Evolutionary conservation across 2,113 vertebrate genomes (phyloP).

Genomic region (Amblyopsis rosae): DNA sequence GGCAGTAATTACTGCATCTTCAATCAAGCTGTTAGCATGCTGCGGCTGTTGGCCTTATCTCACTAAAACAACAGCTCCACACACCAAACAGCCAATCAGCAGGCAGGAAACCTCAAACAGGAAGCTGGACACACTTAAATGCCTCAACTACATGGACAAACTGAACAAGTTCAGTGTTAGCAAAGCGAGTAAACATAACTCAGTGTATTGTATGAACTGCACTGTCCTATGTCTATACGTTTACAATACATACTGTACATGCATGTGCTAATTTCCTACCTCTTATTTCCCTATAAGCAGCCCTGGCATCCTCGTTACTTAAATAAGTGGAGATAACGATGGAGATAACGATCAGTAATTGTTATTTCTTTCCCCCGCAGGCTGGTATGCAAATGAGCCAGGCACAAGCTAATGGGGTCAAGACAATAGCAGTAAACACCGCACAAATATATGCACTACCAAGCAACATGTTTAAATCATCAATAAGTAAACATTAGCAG

Average conservation of each 20-base stretch:
- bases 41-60: background rate
- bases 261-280: conserved; percentile 27
- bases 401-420: conserved; percentile 51
- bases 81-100: background rate
- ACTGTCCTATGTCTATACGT: no score
- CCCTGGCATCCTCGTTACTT: conserved; percentile 49
- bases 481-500: no score
- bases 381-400: conserved; percentile 52
- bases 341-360: conserved; percentile 64
- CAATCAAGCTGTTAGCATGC: no score
- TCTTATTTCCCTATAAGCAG: conserved; percentile 52
- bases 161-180: no score
- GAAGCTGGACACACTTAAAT: background rate
- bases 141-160: background rate
- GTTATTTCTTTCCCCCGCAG: conserved; percentile 50
- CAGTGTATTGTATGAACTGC: no score
- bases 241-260: background rate
- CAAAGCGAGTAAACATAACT: no score
- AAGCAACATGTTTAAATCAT: no score
- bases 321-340: conserved; percentile 59
- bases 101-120: background rate
- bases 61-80: background rate
- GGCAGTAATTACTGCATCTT: no score
- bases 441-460: no score
- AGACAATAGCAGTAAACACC: conserved; percentile 52